These are phyloP conservation scores for Chloroceryle inda DNA, from an alignment of 2,797 vertebrate species.

Conservation along the genomic window DNA sequence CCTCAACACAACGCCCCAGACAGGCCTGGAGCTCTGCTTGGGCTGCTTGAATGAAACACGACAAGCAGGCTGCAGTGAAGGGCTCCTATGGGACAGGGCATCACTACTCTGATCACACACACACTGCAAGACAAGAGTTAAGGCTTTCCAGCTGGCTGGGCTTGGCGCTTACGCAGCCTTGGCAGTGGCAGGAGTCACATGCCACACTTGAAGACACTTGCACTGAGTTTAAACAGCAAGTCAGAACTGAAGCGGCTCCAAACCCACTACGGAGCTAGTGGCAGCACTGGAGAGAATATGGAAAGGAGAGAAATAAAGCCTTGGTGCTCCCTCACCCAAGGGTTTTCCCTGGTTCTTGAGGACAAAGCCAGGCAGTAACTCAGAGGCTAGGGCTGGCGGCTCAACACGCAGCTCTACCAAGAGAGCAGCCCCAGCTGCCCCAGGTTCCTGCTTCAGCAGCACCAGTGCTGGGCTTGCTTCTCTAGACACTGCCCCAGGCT, in stretches of 20 bases:
- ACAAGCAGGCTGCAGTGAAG: not conserved
- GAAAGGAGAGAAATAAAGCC: not conserved
- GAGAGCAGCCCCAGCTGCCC: not conserved
- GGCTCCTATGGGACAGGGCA: not conserved
- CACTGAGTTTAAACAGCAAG: not conserved
- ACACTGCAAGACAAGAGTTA: not conserved
- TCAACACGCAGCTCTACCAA: not conserved
- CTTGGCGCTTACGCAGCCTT: not conserved
- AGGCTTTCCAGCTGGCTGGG: conserved; percentile 8
- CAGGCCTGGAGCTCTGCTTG: not conserved
- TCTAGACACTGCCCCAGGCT: not conserved
- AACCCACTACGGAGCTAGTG: not conserved
- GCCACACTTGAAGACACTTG: not conserved
- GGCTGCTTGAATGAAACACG: not conserved
- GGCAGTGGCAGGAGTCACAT: not conserved
- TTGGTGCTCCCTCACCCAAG: not conserved
- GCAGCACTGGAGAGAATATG: not conserved
- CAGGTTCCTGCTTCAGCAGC: not conserved
- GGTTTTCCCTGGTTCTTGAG: not conserved
- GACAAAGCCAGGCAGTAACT: not conserved
- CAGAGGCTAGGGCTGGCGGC: not conserved
- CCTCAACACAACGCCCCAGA: not conserved
- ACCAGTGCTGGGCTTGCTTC: not conserved
- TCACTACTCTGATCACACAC: not conserved
- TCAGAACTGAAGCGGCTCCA: not conserved